A percentile compares a stretch with the other conserved stretches of the same genome.
These are phyloP conservation scores for Himalopsyche kuldschensis DNA, from an alignment of 2,888 invertebrate genomes.

Conservation along the genomic window DNA sequence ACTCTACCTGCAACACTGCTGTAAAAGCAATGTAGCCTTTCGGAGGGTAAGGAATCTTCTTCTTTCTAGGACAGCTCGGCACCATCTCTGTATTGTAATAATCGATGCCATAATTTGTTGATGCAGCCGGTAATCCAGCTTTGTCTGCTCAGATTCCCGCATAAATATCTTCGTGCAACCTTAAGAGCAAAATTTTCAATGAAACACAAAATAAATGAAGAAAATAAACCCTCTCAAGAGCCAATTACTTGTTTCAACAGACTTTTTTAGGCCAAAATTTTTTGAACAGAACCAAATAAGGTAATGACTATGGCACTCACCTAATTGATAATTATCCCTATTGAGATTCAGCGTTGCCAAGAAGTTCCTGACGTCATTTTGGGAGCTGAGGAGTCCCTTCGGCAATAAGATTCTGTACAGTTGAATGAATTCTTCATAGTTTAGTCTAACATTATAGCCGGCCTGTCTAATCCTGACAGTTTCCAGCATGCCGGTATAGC, in stretches of 20 bases:
- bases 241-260: too few relatives aligned
- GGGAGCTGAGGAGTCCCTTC: constrained; percentile 82
- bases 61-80: constrained; percentile 77
- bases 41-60: constrained; percentile 75
- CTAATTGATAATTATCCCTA: constrained; percentile 87
- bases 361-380: constrained; percentile 83
- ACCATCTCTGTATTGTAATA: constrained; percentile 89
- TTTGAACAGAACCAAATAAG: too few relatives aligned
- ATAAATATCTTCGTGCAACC: constrained; percentile 89
- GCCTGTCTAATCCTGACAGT: constrained; percentile 93
- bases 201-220: background rate
- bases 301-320: constrained; percentile 46
- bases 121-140: constrained; percentile 88
- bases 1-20: constrained; percentile 57
- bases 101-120: constrained; percentile 93
- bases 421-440: constrained; percentile 93
- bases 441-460: constrained; percentile 91
- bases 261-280: too few relatives aligned
- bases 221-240: background rate
- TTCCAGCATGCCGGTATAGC: constrained; percentile 97
- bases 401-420: constrained; percentile 88
- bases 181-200: constrained; percentile 35
- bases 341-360: constrained; percentile 81
- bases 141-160: constrained; percentile 90
- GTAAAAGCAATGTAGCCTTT: constrained; percentile 75